A percentile compares a stretch with the other conserved stretches of the same genome.
Conservation (phyloP, 2,113 vertebrate species). For the Sprattus sprattus region DNA sequence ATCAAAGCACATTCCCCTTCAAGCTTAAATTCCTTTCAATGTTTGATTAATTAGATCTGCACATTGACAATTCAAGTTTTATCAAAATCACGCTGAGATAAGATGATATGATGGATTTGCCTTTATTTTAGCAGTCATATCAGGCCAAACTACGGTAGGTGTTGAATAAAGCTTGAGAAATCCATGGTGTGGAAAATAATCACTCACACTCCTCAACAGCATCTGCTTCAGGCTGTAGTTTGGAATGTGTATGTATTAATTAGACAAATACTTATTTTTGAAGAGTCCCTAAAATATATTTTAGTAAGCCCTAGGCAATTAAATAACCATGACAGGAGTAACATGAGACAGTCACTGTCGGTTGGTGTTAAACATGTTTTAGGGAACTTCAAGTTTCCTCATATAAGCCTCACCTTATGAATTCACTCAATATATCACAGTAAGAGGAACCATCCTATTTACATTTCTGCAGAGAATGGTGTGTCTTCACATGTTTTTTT, state of each 20-base stretch:
- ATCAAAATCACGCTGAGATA: background rate
- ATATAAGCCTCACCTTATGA: too few relatives aligned
- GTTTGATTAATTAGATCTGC: slow-evolving; percentile 4
- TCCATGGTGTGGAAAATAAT: background rate
- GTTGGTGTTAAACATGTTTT: too few relatives aligned
- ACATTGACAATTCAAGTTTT: background rate
- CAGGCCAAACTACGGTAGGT: background rate
- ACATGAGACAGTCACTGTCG: too few relatives aligned
- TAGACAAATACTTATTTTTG: background rate
- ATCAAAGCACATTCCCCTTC: slow-evolving; percentile 43
- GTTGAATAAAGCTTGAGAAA: background rate
- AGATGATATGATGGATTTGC: background rate
- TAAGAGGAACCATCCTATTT: too few relatives aligned
- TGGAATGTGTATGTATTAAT: background rate
- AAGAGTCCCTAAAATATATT: background rate
- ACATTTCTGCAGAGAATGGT: background rate
- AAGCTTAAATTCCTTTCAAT: background rate
- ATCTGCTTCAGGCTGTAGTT: background rate
- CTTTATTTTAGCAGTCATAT: background rate
- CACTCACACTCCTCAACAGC: background rate
- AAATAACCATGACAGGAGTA: too few relatives aligned
- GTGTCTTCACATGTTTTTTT: slow-evolving; percentile 26
- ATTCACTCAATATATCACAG: too few relatives aligned
- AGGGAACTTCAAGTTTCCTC: too few relatives aligned
- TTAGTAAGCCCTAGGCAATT: background rate